Evolutionary conservation across 2,888 invertebrate genomes (phyloP).

Genomic region (Epistrophe eligans): DNA sequence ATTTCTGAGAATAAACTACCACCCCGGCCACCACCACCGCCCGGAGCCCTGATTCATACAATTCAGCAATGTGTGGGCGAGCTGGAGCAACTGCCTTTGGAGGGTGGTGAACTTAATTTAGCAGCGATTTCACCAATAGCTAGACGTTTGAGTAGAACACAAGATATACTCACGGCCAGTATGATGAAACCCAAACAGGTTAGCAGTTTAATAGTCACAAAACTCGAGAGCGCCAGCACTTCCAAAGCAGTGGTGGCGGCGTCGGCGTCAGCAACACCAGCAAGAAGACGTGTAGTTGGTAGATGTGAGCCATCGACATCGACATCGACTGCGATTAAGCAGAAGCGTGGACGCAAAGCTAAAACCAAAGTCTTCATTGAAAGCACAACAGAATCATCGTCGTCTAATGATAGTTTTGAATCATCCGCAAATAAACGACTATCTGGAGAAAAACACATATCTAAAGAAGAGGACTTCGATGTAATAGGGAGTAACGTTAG

Average conservation of each 20-base stretch:
- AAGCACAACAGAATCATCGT: conserved; percentile 31
- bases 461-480: background rate
- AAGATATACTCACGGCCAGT: conserved; percentile 78
- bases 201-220: conserved; percentile 79
- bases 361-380: conserved; percentile 63
- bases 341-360: conserved; percentile 79
- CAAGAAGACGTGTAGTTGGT: background rate
- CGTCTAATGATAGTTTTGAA: conserved; percentile 43
- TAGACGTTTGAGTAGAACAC: conserved; percentile 77
- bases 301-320: conserved; percentile 11
- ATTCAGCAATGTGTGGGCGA: conserved; percentile 70
- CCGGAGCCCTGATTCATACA: conserved; percentile 71
- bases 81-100: conserved; percentile 56
- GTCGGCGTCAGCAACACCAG: background rate
- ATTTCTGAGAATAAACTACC: conserved; percentile 78
- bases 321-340: background rate
- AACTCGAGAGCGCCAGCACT: conserved; percentile 78
- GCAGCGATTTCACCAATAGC: conserved; percentile 62
- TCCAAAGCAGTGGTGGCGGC: background rate
- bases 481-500: background rate
- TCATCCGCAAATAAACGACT: background rate
- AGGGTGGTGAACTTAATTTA: conserved; percentile 42
- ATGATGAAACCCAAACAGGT: conserved; percentile 73
- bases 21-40: conserved; percentile 76
- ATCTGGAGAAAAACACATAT: background rate